Percentiles rank a stretch among this genome's conserved stretches.
Evolutionary conservation across 2,888 invertebrate species (phyloP).

Genomic region (Platynereis dumerilii): DNA sequence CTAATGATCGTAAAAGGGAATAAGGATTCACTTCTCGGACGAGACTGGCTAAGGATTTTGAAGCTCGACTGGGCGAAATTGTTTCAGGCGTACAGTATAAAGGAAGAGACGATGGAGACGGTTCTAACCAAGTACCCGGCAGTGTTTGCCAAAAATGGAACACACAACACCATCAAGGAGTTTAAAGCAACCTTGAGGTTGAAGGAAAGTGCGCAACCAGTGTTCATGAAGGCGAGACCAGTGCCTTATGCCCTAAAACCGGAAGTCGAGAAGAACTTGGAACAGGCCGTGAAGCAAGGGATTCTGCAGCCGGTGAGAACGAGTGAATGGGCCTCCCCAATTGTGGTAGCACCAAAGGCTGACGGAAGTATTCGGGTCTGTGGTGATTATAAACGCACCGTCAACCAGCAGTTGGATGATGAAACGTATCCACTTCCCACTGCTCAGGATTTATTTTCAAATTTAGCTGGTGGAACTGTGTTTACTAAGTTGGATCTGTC

Average conservation of each 20-base stretch:
- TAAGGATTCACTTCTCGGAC: background rate
- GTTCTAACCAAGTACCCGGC: background rate
- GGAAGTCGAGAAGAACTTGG: constrained; percentile 36
- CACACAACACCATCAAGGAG: background rate
- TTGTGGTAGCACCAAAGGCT: no score
- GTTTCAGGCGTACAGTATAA: background rate
- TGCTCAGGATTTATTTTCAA: background rate
- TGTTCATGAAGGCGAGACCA: constrained; percentile 33
- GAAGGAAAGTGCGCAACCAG: constrained; percentile 30
- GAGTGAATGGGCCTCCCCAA: constrained; percentile 39
- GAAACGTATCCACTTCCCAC: constrained; percentile 4
- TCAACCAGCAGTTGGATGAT: constrained; percentile 28
- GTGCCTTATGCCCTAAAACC: constrained; percentile 33
- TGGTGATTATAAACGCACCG: constrained; percentile 20
- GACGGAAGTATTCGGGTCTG: constrained; percentile 31
- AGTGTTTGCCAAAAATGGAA: background rate
- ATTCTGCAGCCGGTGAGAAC: constrained; percentile 28
- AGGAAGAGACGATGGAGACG: background rate
- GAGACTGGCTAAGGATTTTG: background rate
- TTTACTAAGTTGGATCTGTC: constrained; percentile 2
- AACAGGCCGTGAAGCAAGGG: constrained; percentile 30
- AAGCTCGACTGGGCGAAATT: background rate
- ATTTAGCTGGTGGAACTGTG: background rate
- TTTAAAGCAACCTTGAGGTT: constrained; percentile 30
- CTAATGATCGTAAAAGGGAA: background rate